Percentiles rank a stretch among this genome's conserved stretches.
Evolutionary conservation across 2,113 vertebrate species (phyloP).

Genomic region (Zosterops pallidus): DNA sequence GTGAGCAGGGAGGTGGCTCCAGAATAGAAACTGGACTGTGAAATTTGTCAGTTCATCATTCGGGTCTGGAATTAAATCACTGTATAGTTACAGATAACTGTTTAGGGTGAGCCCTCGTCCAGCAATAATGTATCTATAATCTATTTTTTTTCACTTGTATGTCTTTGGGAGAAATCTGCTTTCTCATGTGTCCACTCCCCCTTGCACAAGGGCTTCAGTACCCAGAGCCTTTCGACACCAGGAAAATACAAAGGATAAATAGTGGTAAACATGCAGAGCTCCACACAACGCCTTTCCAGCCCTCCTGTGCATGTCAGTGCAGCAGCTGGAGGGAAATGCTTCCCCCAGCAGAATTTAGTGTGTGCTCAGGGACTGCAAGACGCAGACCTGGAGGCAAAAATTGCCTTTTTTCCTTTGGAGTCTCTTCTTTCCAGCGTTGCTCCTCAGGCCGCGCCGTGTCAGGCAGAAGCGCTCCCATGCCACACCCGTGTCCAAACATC

Average conservation of each 20-base stretch:
- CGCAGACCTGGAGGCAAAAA: background rate
- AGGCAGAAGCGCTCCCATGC: too few relatives aligned
- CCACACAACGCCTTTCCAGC: background rate
- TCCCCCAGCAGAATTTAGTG: background rate
- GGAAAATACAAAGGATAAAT: background rate
- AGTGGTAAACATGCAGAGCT: background rate
- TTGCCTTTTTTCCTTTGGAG: background rate
- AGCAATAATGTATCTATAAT: background rate
- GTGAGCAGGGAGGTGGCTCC: background rate
- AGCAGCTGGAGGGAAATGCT: background rate
- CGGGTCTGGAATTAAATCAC: background rate
- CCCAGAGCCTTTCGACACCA: background rate
- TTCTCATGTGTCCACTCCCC: accelerated
- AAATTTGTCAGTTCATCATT: background rate
- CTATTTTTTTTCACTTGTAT: background rate
- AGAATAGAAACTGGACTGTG: background rate
- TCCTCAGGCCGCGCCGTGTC: accelerated
- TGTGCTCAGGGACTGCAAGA: background rate
- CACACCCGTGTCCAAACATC: background rate
- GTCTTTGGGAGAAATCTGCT: background rate
- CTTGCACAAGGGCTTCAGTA: background rate
- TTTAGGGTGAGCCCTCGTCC: background rate
- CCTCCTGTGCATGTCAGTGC: background rate
- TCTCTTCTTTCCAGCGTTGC: background rate
- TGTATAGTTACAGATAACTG: background rate